These are phyloP conservation scores for Emydura subglobosa DNA, from an alignment of 2,113 vertebrate genomes.

Conservation along the genomic window DNA sequence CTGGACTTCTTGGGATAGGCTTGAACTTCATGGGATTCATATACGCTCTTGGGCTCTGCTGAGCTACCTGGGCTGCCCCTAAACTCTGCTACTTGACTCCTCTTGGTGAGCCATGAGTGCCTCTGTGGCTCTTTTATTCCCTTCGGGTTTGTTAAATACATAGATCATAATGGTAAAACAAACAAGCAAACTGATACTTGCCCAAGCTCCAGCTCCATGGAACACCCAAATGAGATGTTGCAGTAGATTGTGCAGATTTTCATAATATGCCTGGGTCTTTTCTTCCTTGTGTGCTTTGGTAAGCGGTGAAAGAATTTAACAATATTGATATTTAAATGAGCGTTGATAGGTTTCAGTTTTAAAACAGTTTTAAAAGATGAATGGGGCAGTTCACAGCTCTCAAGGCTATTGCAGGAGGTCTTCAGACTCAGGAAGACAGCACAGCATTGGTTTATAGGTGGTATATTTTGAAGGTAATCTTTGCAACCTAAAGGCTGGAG, in stretches of 20 bases:
- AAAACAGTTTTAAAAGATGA: neutral
- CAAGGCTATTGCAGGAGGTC: neutral
- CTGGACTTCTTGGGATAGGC: neutral
- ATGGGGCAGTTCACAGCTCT: accelerated
- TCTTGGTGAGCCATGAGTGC: neutral
- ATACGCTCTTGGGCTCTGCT: neutral
- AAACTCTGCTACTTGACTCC: neutral
- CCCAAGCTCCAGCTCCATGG: neutral
- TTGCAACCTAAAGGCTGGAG: neutral
- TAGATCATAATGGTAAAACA: neutral
- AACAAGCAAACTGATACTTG: neutral
- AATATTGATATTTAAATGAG: accelerated
- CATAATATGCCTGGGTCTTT: neutral
- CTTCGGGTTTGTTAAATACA: neutral
- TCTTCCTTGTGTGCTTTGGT: neutral
- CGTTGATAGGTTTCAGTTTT: neutral
- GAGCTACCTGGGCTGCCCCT: neutral
- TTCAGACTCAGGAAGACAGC: neutral
- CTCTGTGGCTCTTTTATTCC: neutral
- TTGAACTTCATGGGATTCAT: neutral
- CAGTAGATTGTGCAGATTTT: neutral
- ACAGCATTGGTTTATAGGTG: accelerated
- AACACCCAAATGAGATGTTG: neutral
- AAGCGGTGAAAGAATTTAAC: neutral
- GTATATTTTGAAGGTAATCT: neutral